phyloP scores from a whole-genome alignment of 37 sponge, comb jelly and placozoan species.

The Aphrocallistes beatrix region DNA sequence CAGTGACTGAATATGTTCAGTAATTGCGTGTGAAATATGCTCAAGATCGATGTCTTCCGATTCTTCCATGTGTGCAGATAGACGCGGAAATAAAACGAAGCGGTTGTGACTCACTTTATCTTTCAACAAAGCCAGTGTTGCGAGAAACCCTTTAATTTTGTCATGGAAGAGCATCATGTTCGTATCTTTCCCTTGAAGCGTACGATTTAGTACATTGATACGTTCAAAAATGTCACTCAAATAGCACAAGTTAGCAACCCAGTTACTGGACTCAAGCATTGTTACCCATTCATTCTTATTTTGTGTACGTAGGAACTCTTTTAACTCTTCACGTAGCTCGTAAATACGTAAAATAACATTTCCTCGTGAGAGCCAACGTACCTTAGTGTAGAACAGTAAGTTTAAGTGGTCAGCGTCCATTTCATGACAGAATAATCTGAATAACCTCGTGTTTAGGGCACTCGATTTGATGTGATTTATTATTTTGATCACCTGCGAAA shows the following conservation, averaged over 20 bases:
- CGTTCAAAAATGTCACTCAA: slow-evolving; percentile 20
- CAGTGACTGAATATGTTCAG: slow-evolving; percentile 5
- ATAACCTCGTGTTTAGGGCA: slow-evolving; percentile 19
- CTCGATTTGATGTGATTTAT: slow-evolving; percentile 14
- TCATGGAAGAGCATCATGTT: background rate
- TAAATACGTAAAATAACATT: slow-evolving; percentile 7
- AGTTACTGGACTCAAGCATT: background rate
- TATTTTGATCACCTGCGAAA: background rate
- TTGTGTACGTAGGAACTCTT: slow-evolving; percentile 13
- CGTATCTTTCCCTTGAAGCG: too few species aligned
- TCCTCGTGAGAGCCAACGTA: slow-evolving; percentile 16
- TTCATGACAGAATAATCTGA: slow-evolving; percentile 16
- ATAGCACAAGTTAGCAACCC: slow-evolving; percentile 7
- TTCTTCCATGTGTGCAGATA: slow-evolving; percentile 5
- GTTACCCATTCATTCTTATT: slow-evolving; percentile 8
- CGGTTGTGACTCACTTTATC: slow-evolving; percentile 1
- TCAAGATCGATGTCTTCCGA: background rate
- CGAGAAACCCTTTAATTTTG: background rate
- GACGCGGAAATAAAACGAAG: slow-evolving; percentile 5
- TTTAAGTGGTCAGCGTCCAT: slow-evolving; percentile 1
- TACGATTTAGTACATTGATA: slow-evolving; percentile 8
- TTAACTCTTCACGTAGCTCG: slow-evolving; percentile 19
- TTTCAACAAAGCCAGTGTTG: slow-evolving; percentile 16
- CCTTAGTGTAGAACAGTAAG: background rate
- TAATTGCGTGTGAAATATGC: background rate